Base-by-base conservation (phyloP, 2,113 vertebrate genomes). In the Bubo bubo region DNA sequence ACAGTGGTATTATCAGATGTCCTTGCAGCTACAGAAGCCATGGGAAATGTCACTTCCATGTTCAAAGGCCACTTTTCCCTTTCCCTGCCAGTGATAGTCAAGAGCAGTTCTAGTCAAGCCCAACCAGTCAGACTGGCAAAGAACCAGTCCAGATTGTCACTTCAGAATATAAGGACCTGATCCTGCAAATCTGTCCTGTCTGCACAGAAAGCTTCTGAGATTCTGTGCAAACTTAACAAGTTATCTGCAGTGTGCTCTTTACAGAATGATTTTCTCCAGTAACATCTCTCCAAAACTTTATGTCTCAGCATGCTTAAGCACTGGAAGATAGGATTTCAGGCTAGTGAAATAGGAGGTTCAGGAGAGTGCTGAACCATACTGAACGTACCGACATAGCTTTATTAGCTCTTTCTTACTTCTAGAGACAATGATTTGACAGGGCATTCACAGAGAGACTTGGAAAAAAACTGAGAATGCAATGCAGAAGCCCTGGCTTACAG, bases 351-450 rank as follows among this genome's bases (percentile, higher is more conserved):
- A 63, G 55, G 50, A 66, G 21, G 9, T 20, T 58, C 49, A 75
- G 81, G 50, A 58, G 79, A 85, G 37, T 58, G 52, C 45, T 74
- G 41, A 67, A 80, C 63, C 20, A 14, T 11, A 11, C 0, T 75
- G 80, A 88, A 81, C 1, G 1, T 6, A 89, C 60, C 1, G 4
- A 63, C 60, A 84, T 76, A 84, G 85, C 83, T 91, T 86, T 85
- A 89, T 92, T 87, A 89, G 62, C 35, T 81, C 14, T 70, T 63
- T 60, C 77, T 59, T 86, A 23, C 79, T 91, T 35, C 53, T 81
- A 73, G 83, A 94, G 89, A 89, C 73, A 95, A 91, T 93, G 67
- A 75, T 60, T 70, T 94, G 77, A 93, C 91, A 81, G 70, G 76
- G 41, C 75, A 79, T 9, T 28, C 21, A 41, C n/a, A 73, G 53